Conservation (phyloP, 2,888 invertebrate genomes). For the Strigamia maritima region DNA sequence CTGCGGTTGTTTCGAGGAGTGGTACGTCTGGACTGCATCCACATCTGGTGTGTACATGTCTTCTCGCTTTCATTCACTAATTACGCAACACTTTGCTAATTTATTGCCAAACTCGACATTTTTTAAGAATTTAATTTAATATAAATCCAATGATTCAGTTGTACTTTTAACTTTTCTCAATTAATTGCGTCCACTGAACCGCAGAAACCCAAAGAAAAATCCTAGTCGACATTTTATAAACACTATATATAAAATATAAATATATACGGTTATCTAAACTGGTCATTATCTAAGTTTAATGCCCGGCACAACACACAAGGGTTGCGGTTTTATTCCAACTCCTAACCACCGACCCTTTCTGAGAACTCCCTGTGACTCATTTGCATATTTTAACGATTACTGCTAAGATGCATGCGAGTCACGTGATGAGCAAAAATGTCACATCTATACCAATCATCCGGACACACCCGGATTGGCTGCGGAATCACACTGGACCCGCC, state of each 20-base stretch:
- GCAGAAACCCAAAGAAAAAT: too few species aligned
- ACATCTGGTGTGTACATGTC: background rate
- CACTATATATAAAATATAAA: background rate
- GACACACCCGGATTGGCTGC: slow-evolving; percentile 9
- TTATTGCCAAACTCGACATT: too few species aligned
- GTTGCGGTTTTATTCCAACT: slow-evolving; percentile 8
- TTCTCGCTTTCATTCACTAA: background rate
- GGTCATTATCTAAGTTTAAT: background rate
- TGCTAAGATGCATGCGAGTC: background rate
- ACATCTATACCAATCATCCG: background rate
- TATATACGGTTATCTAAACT: background rate
- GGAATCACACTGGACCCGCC: background rate
- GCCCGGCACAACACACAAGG: background rate
- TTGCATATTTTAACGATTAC: slow-evolving; percentile 26
- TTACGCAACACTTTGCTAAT: background rate
- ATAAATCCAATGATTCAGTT: too few species aligned
- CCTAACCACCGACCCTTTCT: background rate
- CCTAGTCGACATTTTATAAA: too few species aligned
- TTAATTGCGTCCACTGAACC: too few species aligned
- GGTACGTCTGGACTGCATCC: background rate
- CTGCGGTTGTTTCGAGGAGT: background rate
- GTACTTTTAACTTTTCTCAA: too few species aligned
- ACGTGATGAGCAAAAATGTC: background rate
- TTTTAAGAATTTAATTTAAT: too few species aligned
- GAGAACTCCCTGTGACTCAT: background rate